Evolutionary conservation across 2,888 invertebrate species (phyloP), one percentile per base, ranked within the genome.

Genomic region (Microctonus hyperodae): DNA sequence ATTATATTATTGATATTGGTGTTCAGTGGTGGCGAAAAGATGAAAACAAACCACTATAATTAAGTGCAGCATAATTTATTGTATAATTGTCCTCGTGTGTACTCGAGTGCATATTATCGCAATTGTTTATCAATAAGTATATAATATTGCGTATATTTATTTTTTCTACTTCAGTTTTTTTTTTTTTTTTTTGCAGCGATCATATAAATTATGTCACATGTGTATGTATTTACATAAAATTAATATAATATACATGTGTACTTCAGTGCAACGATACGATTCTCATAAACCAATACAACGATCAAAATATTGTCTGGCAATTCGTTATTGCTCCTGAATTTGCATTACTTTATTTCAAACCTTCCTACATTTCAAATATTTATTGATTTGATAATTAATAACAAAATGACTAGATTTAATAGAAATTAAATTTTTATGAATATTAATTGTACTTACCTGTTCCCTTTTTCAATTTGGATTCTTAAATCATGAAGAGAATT

Each of bases 271-370:
- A 51, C 56, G 48, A 65, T 55, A 48, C 44, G 33, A 22, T 60
- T 35, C 28, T 60, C 40, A 56, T 33, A 61, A 65, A 56, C 11
- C 20, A 64, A 60, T 61, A 56, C 61, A 66, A 62, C 61, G 62
- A 66, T 66, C 62, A 57, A 62, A 66, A 33, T 50, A 37, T 48
- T 35, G 37, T 48, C 20, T 53, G 28, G 31, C 22, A 63, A 40
- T 63, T n/a, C n/a, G n/a, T n/a, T n/a, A n/a, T n/a, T n/a, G n/a
- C n/a, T n/a, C n/a, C n/a, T n/a, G n/a, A n/a, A n/a, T n/a, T n/a
- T n/a, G n/a, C n/a, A n/a, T n/a, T n/a, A n/a, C n/a, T n/a, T n/a
- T n/a, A n/a, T n/a, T n/a, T n/a, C n/a, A n/a, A n/a, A n/a, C n/a
- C n/a, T n/a, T n/a, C n/a, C n/a, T n/a, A n/a, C n/a, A n/a, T n/a